These are phyloP conservation scores for Thunnus maccoyii DNA, from an alignment of 2,113 vertebrate genomes.

Conservation along the genomic window DNA sequence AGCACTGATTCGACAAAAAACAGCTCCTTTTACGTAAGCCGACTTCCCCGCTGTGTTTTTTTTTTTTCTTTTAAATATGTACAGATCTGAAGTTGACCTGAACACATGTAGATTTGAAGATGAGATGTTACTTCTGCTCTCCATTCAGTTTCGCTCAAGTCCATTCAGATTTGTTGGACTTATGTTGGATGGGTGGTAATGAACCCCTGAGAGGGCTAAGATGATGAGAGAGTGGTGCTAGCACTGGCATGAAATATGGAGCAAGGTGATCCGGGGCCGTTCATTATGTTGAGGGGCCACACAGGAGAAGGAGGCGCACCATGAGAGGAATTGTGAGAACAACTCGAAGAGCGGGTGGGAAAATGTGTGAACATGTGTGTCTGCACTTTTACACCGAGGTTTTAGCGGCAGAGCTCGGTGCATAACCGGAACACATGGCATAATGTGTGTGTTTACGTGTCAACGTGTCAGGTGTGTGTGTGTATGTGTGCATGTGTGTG, in stretches of 20 bases:
- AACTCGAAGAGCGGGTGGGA: conserved; percentile 33
- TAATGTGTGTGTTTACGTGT: conserved; percentile 8
- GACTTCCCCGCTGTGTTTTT: conserved; percentile 3
- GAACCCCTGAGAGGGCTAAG: conserved; percentile 70
- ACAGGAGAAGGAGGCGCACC: conserved; percentile 44
- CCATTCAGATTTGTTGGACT: conserved; percentile 65
- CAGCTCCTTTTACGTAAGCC: conserved; percentile 18
- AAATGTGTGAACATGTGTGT: conserved; percentile 54
- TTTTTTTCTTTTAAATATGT: background rate
- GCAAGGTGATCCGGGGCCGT: conserved; percentile 64
- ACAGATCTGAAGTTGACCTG: conserved; percentile 36
- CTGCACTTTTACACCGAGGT: conserved; percentile 43
- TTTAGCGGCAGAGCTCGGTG: conserved; percentile 25
- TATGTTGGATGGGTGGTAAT: conserved; percentile 68
- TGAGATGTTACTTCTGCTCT: conserved; percentile 33
- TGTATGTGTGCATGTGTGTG: background rate
- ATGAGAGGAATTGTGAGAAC: conserved; percentile 45
- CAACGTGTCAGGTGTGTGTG: background rate
- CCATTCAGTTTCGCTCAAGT: conserved; percentile 57
- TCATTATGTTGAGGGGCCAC: conserved; percentile 64
- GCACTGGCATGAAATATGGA: conserved; percentile 75
- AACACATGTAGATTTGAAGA: conserved; percentile 46
- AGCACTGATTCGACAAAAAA: conserved; percentile 28
- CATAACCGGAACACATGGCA: conserved; percentile 3
- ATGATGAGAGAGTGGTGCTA: conserved; percentile 50